phyloP scores from a whole-genome alignment of 2,797 vertebrate species.

The Clarias platycephalus region DNA sequence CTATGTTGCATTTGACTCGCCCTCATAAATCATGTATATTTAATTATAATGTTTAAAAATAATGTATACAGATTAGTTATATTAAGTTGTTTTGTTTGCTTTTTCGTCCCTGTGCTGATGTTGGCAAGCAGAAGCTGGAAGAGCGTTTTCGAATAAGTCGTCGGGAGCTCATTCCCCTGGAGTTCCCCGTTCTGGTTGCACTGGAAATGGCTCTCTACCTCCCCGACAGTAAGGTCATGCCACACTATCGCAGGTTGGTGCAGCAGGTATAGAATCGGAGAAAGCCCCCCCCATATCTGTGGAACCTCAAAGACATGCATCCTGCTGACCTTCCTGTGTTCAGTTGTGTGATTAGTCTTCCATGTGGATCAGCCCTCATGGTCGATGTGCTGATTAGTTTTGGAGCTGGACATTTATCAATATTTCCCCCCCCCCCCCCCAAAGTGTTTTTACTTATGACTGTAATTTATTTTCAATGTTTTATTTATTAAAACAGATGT shows the following conservation, averaged over 20 bases:
- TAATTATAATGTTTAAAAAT: not conserved
- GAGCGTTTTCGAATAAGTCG: conserved; percentile 94
- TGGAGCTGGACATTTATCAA: conserved; percentile 3
- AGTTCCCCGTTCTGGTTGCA: conserved; percentile 94
- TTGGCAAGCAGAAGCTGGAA: conserved; percentile 84
- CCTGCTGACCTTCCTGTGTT: not conserved
- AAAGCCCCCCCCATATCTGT: not conserved
- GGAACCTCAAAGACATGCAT: not conserved
- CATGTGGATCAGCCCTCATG: conserved; percentile 8
- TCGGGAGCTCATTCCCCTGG: conserved; percentile 89
- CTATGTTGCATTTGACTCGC: not conserved
- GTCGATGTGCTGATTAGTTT: conserved; percentile 5
- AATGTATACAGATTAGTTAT: not conserved
- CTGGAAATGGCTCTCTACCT: conserved; percentile 97
- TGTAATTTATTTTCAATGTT: conserved; percentile 15
- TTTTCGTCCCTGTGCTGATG: not conserved
- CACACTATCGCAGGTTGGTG: conserved; percentile 91
- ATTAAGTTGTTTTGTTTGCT: not conserved
- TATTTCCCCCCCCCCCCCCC: not conserved
- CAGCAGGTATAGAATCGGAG: conserved; percentile 80
- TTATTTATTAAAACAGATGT: conserved; percentile 42
- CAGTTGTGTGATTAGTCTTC: conserved; percentile 29
- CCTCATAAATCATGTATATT: not conserved
- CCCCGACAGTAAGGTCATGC: conserved; percentile 94
- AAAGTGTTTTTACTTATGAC: not conserved